Evolutionary conservation across 2,888 invertebrate genomes (phyloP).

Genomic region (Cheilosia impressa): DNA sequence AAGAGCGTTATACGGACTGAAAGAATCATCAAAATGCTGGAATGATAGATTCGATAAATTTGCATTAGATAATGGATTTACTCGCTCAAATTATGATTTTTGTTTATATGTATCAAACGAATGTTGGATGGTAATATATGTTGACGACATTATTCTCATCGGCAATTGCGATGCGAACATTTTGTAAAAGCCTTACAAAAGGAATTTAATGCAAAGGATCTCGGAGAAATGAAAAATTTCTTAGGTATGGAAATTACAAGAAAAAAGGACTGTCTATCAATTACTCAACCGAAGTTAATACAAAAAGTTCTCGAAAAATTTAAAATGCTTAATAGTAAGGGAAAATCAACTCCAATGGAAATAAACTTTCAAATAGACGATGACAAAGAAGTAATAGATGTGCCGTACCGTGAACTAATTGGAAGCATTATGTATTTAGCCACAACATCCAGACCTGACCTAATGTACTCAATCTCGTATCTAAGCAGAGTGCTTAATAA

Average conservation of each 20-base stretch:
- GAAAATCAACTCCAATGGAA: neutral
- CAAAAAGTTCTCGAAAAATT: neutral
- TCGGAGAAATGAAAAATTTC: neutral
- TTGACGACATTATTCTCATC: neutral
- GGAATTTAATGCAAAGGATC: neutral
- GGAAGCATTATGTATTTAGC: neutral
- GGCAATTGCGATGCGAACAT: no score
- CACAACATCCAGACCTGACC: neutral
- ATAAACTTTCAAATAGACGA: neutral
- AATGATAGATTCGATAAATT: neutral
- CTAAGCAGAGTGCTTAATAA: neutral
- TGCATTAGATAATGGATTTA: neutral
- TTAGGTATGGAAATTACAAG: neutral
- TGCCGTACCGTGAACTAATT: neutral
- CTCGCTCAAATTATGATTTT: neutral
- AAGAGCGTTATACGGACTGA: neutral
- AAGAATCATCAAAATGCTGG: slow-evolving; percentile 5
- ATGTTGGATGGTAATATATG: neutral
- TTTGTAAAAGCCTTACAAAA: neutral
- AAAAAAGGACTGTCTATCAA: no score
- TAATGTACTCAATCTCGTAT: slow-evolving; percentile 5
- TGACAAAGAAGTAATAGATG: slow-evolving; percentile 2
- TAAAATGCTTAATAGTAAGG: neutral
- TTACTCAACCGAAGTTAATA: neutral
- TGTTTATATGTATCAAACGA: neutral